Evolutionary conservation across 1,140 invertebrate species (phyloP).

Genomic region (Drosophila repleta): DNA sequence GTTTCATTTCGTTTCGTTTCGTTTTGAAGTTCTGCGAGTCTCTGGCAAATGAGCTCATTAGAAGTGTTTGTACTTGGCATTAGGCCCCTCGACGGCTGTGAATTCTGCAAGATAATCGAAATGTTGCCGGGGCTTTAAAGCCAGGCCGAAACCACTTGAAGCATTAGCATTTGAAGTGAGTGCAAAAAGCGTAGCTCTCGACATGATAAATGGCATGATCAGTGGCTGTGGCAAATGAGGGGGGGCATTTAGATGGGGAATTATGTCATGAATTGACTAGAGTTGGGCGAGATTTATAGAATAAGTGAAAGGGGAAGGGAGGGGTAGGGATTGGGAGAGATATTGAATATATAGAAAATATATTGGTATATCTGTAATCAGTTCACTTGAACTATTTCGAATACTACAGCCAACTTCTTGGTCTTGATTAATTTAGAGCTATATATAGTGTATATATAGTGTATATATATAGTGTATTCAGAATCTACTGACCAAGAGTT

Average conservation of each 20-base stretch:
- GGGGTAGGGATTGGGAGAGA: too few species aligned
- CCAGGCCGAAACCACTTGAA: constrained; percentile 25
- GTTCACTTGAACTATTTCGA: too few species aligned
- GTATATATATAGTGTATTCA: too few species aligned
- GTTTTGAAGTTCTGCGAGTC: neutral
- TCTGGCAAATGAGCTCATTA: constrained; percentile 46
- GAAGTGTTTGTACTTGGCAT: constrained; percentile 31
- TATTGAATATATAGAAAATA: too few species aligned
- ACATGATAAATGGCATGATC: neutral
- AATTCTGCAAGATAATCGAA: constrained; percentile 30
- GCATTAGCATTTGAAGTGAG: constrained; percentile 9
- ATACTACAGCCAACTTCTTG: too few species aligned
- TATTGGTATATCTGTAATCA: too few species aligned
- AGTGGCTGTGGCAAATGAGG: neutral
- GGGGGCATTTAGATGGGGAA: neutral
- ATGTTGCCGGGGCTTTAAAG: constrained; percentile 19
- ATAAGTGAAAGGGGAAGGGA: too few species aligned
- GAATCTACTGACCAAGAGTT: too few species aligned
- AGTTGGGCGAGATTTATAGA: too few species aligned
- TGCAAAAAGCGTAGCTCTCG: constrained; percentile 3
- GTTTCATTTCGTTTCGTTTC: constrained; percentile 1
- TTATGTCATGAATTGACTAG: too few species aligned
- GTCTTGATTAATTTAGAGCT: too few species aligned
- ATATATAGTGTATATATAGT: too few species aligned
- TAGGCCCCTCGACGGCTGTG: constrained; percentile 8